Conservation (phyloP, 2,888 invertebrate genomes). For the Bugulina stolonifera region DNA sequence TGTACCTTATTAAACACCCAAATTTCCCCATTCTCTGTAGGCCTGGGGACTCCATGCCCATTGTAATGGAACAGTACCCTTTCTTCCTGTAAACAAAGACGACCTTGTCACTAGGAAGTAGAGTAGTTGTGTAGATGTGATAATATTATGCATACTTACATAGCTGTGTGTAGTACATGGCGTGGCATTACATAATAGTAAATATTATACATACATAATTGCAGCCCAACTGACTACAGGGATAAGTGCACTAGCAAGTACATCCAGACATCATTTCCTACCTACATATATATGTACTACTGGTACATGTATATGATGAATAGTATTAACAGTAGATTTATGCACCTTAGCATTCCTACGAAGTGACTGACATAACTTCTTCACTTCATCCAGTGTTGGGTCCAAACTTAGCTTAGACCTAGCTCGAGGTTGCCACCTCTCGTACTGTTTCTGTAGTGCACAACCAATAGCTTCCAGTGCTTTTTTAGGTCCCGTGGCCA, state of each 20-base stretch:
- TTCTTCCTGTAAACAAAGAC: conserved; percentile 74
- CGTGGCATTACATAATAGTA: too few species aligned
- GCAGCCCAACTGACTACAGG: too few species aligned
- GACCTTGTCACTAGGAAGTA: too few species aligned
- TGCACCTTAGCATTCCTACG: conserved; percentile 87
- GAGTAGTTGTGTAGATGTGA: too few species aligned
- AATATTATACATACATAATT: too few species aligned
- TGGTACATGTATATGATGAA: too few species aligned
- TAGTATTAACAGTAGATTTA: too few species aligned
- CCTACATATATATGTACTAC: too few species aligned
- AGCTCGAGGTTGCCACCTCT: conserved; percentile 96
- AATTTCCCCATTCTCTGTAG: conserved; percentile 95
- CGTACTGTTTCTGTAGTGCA: conserved; percentile 89
- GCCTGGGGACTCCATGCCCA: conserved; percentile 97
- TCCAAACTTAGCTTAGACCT: conserved; percentile 90
- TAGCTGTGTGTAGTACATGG: too few species aligned
- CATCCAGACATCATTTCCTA: too few species aligned
- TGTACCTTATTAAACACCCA: conserved; percentile 95
- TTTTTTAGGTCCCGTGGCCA: conserved; percentile 79
- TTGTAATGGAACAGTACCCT: conserved; percentile 98
- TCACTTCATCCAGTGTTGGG: conserved; percentile 95
- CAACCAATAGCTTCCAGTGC: conserved; percentile 86
- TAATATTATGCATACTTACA: too few species aligned
- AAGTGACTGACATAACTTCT: conserved; percentile 88
- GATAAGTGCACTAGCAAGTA: too few species aligned